These are phyloP conservation scores for Australoheros scitulus DNA, from an alignment of 2,113 vertebrate genomes.

Conservation along the genomic window DNA sequence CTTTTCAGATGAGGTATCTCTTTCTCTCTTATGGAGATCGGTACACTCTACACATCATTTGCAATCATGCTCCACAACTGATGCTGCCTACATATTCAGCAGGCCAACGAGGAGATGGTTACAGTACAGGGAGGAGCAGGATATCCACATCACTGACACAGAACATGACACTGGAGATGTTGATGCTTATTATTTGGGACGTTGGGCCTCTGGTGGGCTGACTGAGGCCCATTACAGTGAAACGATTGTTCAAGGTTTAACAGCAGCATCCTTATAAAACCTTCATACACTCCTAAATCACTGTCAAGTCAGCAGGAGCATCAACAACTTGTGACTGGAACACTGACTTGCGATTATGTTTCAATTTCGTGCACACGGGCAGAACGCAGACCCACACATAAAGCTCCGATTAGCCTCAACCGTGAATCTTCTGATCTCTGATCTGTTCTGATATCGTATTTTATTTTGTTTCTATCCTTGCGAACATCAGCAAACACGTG, in stretches of 20 bases:
- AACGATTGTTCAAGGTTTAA: constrained; percentile 37
- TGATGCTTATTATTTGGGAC: constrained; percentile 49
- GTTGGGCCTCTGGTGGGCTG: constrained; percentile 29
- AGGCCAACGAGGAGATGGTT: constrained; percentile 34
- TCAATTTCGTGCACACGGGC: neutral
- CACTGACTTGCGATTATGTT: constrained; percentile 1
- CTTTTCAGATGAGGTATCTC: constrained; percentile 60
- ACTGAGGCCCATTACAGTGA: constrained; percentile 16
- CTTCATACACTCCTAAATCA: constrained; percentile 2
- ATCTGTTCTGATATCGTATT: constrained; percentile 38
- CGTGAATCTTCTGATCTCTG: constrained; percentile 33
- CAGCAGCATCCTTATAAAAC: constrained; percentile 22
- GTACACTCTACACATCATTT: constrained; percentile 40
- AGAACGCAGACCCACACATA: neutral
- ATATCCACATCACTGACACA: constrained; percentile 51
- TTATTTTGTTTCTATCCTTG: constrained; percentile 25
- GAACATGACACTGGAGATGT: constrained; percentile 50
- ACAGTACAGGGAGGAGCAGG: constrained; percentile 24
- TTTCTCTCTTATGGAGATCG: constrained; percentile 33
- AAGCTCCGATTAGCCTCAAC: constrained; percentile 12
- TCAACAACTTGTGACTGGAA: constrained; percentile 24
- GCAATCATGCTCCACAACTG: constrained; percentile 22
- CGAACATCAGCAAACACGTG: neutral
- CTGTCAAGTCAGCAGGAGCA: neutral
- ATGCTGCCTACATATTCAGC: constrained; percentile 34